Percentiles rank a stretch among this genome's conserved stretches.
phyloP scores from a whole-genome alignment of 2,797 vertebrate genomes.

The Picus viridis region DNA sequence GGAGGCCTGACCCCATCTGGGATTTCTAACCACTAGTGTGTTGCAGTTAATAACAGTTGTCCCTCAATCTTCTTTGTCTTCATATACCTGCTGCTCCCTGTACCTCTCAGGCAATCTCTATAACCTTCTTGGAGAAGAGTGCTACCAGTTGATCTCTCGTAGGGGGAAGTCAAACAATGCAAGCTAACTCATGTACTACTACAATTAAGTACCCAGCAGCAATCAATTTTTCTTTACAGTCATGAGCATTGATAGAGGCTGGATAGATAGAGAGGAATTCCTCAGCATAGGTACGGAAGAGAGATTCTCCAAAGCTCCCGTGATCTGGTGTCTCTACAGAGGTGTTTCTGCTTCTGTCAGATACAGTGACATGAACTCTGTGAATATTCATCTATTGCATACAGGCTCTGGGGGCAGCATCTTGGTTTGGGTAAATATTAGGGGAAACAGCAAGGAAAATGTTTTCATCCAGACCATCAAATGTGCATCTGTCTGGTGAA shows the following conservation, averaged over 20 bases:
- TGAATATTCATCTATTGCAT: neutral
- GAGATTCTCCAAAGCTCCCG: neutral
- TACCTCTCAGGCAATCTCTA: neutral
- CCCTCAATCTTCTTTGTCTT: neutral
- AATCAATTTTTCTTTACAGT: neutral
- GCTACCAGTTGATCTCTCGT: neutral
- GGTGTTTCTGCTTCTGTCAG: neutral
- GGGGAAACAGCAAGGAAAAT: neutral
- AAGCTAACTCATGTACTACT: neutral
- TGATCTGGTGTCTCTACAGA: neutral
- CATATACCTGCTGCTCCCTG: neutral
- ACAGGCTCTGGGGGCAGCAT: neutral
- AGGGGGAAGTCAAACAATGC: neutral
- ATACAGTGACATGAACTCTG: neutral
- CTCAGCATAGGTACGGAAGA: neutral
- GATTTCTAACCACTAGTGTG: neutral
- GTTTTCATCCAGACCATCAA: neutral
- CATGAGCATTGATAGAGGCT: neutral
- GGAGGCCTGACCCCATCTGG: neutral
- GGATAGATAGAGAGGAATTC: neutral
- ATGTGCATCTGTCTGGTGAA: neutral
- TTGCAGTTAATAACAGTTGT: neutral
- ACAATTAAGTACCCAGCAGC: neutral
- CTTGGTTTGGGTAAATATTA: neutral
- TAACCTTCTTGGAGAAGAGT: neutral